Conservation (phyloP, 2,797 vertebrate genomes). For the Coracias cyanogaster region DNA sequence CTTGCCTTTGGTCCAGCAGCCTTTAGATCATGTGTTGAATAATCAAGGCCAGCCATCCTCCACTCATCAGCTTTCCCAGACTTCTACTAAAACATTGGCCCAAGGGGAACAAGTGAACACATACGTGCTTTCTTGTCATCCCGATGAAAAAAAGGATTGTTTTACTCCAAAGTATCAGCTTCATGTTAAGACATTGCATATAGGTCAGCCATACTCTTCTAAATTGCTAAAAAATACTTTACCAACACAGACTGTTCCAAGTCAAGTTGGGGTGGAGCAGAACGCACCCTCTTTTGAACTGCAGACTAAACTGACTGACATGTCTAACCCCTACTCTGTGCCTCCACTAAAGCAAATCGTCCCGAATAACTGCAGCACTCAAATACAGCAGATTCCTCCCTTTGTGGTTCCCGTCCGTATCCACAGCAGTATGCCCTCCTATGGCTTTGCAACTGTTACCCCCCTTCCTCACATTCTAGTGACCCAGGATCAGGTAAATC, state of each 20-base stretch:
- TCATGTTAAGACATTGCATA: slow-evolving; percentile 82
- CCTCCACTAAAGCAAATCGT: slow-evolving; percentile 77
- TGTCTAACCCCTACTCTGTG: slow-evolving; percentile 79
- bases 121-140: not conserved
- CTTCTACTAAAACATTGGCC: slow-evolving; percentile 73
- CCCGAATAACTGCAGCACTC: slow-evolving; percentile 53
- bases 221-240: slow-evolving; percentile 79
- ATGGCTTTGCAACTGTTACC: slow-evolving; percentile 79
- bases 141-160: slow-evolving; percentile 61
- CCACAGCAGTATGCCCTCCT: slow-evolving; percentile 80
- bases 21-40: slow-evolving; percentile 81
- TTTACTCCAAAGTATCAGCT: slow-evolving; percentile 96
- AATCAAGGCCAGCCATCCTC: slow-evolving; percentile 84
- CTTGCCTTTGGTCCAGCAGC: slow-evolving; percentile 76
- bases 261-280: slow-evolving; percentile 75
- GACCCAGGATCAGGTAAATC: slow-evolving; percentile 89
- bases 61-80: slow-evolving; percentile 80
- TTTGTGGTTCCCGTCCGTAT: slow-evolving; percentile 82
- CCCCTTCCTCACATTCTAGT: slow-evolving; percentile 94
- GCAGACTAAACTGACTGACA: slow-evolving; percentile 79
- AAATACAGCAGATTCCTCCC: slow-evolving; percentile 76
- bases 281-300: slow-evolving; percentile 39
- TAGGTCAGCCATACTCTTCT: slow-evolving; percentile 82
- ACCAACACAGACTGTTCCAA: slow-evolving; percentile 82
- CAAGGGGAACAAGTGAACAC: slow-evolving; percentile 74